These are phyloP conservation scores for Drosophila varians DNA, from an alignment of 1,140 invertebrate genomes.

Conservation along the genomic window DNA sequence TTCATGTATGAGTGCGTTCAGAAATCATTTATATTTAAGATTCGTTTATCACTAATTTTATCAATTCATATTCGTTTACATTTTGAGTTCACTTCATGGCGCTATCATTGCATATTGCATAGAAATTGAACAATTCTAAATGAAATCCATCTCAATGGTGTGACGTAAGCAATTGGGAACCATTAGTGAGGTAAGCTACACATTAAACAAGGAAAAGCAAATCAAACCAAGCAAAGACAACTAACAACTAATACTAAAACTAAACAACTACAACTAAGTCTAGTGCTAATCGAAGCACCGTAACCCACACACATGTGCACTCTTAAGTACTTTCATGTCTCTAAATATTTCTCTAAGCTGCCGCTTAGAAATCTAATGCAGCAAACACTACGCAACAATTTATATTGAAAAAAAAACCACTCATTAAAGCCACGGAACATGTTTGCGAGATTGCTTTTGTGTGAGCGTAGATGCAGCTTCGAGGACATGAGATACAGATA, in stretches of 20 bases:
- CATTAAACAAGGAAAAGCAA: constrained; percentile 79
- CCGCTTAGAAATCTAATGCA: no score
- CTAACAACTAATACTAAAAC: constrained; percentile 25
- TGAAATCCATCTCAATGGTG: constrained; percentile 83
- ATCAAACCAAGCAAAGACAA: constrained; percentile 25
- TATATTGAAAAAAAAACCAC: constrained; percentile 24
- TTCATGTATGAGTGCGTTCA: constrained; percentile 18
- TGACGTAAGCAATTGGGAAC: constrained; percentile 84
- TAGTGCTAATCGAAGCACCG: not conserved
- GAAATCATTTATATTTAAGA: constrained; percentile 29
- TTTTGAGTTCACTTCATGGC: constrained; percentile 73
- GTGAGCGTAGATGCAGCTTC: constrained; percentile 37
- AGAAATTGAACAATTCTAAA: constrained; percentile 54
- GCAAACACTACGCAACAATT: constrained; percentile 53
- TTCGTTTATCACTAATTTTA: constrained; percentile 32
- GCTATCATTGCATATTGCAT: constrained; percentile 73
- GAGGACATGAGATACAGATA: constrained; percentile 25
- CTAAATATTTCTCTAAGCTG: constrained; percentile 43
- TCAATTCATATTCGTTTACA: constrained; percentile 30
- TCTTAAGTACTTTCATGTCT: constrained; percentile 41
- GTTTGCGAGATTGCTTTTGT: constrained; percentile 31
- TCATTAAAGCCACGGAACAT: constrained; percentile 12
- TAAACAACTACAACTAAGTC: constrained; percentile 19
- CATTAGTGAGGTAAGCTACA: constrained; percentile 84
- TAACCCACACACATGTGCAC: constrained; percentile 8